Evolutionary conservation across 92 coral and sea anemone genomes (phyloP).

Genomic region (Heteractis magnifica): DNA sequence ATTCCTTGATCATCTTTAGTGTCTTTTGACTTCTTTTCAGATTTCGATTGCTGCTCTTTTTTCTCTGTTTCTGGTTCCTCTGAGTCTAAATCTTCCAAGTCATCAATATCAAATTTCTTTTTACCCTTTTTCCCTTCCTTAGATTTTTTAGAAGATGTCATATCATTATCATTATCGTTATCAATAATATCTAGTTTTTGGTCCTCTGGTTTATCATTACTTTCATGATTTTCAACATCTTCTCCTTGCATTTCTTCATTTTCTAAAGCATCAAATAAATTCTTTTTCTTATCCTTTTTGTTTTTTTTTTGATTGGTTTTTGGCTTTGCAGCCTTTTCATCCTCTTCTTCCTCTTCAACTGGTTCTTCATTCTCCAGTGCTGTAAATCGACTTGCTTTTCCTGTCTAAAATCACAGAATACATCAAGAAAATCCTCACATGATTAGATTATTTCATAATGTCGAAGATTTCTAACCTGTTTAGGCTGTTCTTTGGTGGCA

Average conservation of each 20-base stretch:
- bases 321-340: slow-evolving; percentile 12
- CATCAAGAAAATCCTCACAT: background rate
- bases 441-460: background rate
- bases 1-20: slow-evolving; percentile 16
- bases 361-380: slow-evolving; percentile 66
- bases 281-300: slow-evolving; percentile 73
- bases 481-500: slow-evolving; percentile 21
- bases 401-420: background rate
- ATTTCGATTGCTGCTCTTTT: slow-evolving; percentile 36
- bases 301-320: slow-evolving; percentile 51
- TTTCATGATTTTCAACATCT: slow-evolving; percentile 14
- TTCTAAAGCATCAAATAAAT: slow-evolving; percentile 39
- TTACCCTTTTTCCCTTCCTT: slow-evolving; percentile 81
- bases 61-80: slow-evolving; percentile 42
- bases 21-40: slow-evolving; percentile 16
- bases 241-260: slow-evolving; percentile 24
- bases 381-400: slow-evolving; percentile 45
- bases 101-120: slow-evolving; percentile 71
- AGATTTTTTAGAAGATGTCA: slow-evolving; percentile 52
- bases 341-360: slow-evolving; percentile 20
- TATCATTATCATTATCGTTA: slow-evolving; percentile 35
- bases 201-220: slow-evolving; percentile 25
- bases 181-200: slow-evolving; percentile 16
- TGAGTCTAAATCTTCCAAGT: slow-evolving; percentile 54
- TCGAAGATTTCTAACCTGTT: slow-evolving; percentile 7